Percentiles rank a stretch among this genome's conserved stretches.
Evolutionary conservation across 2,888 invertebrate genomes (phyloP).

Genomic region (Drosophila mettleri): DNA sequence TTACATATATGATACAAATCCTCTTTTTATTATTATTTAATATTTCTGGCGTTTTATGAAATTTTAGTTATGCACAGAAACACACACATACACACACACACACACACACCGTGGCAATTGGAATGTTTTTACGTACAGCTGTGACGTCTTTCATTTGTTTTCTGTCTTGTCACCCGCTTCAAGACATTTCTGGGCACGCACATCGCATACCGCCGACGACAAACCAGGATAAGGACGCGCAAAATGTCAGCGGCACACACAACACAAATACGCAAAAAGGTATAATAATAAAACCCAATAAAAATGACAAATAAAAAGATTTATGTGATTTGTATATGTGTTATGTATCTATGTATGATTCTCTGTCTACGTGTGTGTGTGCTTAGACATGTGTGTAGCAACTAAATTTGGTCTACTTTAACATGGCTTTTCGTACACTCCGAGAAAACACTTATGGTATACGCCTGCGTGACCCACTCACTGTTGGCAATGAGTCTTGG

Average conservation of each 20-base stretch:
- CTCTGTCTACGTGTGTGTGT: conserved; percentile 3
- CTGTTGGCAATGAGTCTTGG: background rate
- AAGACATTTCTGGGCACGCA: conserved; percentile 73
- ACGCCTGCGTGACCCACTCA: conserved; percentile 6
- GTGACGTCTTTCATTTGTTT: conserved; percentile 35
- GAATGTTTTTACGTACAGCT: conserved; percentile 48
- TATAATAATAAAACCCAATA: conserved; percentile 80
- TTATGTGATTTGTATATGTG: conserved; percentile 67
- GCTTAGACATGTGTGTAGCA: background rate
- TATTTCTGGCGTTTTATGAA: conserved; percentile 71
- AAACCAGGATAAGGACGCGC: conserved; percentile 6
- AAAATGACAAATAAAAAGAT: conserved; percentile 82
- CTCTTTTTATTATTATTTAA: conserved; percentile 74
- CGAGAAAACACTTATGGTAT: conserved; percentile 13
- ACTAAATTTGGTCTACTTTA: conserved; percentile 41
- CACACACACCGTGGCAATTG: conserved; percentile 42
- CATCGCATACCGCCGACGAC: conserved; percentile 70
- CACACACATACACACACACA: conserved; percentile 23
- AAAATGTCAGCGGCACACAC: conserved; percentile 20
- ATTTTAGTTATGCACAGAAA: conserved; percentile 63
- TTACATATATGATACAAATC: conserved; percentile 57
- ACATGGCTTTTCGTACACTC: conserved; percentile 32
- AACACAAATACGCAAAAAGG: conserved; percentile 57
- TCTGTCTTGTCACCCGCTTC: conserved; percentile 16
- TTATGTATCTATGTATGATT: conserved; percentile 21